These are phyloP conservation scores for Zaprionus lachaisei DNA, from an alignment of 1,140 invertebrate species.

Conservation along the genomic window DNA sequence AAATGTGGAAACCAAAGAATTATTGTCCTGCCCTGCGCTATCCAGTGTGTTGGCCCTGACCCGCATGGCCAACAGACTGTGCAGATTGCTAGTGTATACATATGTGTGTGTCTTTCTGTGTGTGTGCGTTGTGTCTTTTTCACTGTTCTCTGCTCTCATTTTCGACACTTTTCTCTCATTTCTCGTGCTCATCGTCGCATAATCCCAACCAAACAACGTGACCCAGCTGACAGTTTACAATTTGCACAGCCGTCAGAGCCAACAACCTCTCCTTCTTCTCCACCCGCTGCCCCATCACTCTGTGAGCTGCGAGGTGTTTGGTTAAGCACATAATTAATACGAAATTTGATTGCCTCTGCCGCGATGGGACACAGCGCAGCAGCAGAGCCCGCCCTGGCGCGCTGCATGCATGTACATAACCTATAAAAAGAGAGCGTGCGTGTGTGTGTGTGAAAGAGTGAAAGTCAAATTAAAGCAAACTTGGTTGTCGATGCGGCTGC, in stretches of 20 bases:
- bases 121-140: constrained; percentile 4
- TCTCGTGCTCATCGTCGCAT: constrained; percentile 43
- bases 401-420: constrained; percentile 9
- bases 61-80: constrained; percentile 61
- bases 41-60: constrained; percentile 51
- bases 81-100: constrained; percentile 7
- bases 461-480: constrained; percentile 80
- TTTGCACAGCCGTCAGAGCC: constrained; percentile 47
- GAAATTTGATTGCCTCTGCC: constrained; percentile 80
- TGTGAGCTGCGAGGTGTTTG: constrained; percentile 64
- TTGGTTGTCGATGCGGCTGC: constrained; percentile 50
- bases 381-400: not conserved
- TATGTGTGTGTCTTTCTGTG: not conserved
- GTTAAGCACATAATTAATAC: constrained; percentile 82
- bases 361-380: constrained; percentile 57
- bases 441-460: constrained; percentile 27
- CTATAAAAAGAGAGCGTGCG: constrained; percentile 12
- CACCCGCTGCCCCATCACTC: not conserved
- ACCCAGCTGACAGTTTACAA: constrained; percentile 74
- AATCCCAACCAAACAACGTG: constrained; percentile 51
- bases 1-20: constrained; percentile 79
- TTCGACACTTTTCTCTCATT: constrained; percentile 14
- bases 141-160: constrained; percentile 19
- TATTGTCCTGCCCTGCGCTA: constrained; percentile 60
- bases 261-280: not conserved